Evolutionary conservation across 2,888 invertebrate genomes (phyloP), one percentile per base, ranked within the genome.

Genomic region (Nomada lathburiana): DNA sequence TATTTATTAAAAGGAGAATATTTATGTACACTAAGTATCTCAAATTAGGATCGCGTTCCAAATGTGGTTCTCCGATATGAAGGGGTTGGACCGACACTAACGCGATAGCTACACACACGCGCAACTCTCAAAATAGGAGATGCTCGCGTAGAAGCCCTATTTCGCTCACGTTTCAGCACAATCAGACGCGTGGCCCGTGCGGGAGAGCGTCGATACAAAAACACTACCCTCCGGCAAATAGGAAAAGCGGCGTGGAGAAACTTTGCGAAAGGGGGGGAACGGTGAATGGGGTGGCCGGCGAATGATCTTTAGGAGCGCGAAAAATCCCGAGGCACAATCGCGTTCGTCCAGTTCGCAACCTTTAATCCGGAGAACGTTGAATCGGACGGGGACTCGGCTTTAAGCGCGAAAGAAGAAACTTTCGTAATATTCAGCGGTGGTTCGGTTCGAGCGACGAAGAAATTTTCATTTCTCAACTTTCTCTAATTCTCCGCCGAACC

Each of bases 161-260:
- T 89, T 88, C 86, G 62, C 71, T 89, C 88, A 89, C 88, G 88
- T 89, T 65, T 36, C 71, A 82, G 73, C 68, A 82, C 89, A 82
- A 89, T 89, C 86, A 83, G 88, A 89, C 70, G 83, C 67, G 69
- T 74, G 76, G 84, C 65, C 60, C 77, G 83, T 83, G 84, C 82
- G 80, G 36, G 78, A 72, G 68, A 63, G 62, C 62, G 23, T 52
- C 82, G 82, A 80, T 83, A 88, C 82, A 83, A 86, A 88, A 86
- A 89, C 86, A 83, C 55, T 82, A 84, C 52, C 72, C 65, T 53
- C 82, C 20, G 57, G 50, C 81, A 80, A 83, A 84, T 76, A 83
- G 87, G 60, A 75, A 77, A 86, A 84, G 65, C 74, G 80, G 76
- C 76, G 80, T 52, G 29, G 75, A 53, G 78, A 83, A 89, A 88